These are phyloP conservation scores for Echeneis naucrates DNA, from an alignment of 2,797 vertebrate species.

Conservation along the genomic window DNA sequence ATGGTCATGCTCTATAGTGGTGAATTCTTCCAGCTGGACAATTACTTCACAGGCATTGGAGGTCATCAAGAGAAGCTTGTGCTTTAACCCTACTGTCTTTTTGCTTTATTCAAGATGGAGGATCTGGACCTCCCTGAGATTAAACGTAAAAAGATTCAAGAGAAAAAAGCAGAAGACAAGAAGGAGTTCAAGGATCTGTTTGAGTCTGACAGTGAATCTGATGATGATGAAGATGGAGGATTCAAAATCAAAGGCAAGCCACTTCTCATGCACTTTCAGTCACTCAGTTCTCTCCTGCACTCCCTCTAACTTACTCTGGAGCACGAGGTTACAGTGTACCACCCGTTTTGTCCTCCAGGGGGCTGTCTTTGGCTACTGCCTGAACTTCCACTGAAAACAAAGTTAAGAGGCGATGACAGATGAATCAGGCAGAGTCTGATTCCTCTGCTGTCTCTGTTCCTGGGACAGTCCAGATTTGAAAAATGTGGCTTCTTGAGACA, in stretches of 20 bases:
- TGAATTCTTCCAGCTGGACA: background rate
- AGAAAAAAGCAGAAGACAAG: constrained; percentile 89
- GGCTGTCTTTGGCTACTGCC: constrained; percentile 67
- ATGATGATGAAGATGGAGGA: constrained; percentile 70
- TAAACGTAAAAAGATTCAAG: constrained; percentile 88
- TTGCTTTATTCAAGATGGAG: constrained; percentile 85
- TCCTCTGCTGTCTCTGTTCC: constrained; percentile 16
- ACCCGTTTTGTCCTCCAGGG: constrained; percentile 68
- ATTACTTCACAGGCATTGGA: background rate
- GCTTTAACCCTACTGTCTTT: constrained; percentile 18
- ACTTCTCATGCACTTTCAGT: background rate
- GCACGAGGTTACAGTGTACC: background rate
- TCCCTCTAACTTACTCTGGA: too few species aligned
- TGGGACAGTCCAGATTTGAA: background rate
- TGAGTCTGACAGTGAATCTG: constrained; percentile 89
- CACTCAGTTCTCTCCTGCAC: background rate
- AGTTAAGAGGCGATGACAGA: constrained; percentile 36
- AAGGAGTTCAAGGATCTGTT: constrained; percentile 95
- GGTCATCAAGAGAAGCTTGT: constrained; percentile 2
- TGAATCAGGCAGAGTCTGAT: constrained; percentile 1
- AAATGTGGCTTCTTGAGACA: constrained; percentile 8
- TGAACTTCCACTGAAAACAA: constrained; percentile 16
- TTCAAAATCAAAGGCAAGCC: constrained; percentile 85
- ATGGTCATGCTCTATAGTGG: background rate
- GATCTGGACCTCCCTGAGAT: constrained; percentile 95